phyloP scores from a whole-genome alignment of 2,113 vertebrate species.

The Baryphthengus martii region DNA sequence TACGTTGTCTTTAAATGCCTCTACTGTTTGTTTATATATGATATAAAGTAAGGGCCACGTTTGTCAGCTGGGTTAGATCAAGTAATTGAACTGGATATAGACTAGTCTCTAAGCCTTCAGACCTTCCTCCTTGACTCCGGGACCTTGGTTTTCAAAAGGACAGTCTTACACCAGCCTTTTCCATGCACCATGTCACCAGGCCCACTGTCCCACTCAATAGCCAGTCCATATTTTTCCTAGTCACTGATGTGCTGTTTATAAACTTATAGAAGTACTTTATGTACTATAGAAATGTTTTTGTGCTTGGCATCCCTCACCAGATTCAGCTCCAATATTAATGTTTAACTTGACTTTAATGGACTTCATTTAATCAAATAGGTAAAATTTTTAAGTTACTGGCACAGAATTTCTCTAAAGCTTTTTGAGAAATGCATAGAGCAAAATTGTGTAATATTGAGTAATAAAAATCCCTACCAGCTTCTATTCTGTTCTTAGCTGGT shows the following conservation, averaged over 20 bases:
- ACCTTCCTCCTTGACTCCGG: neutral
- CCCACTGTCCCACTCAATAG: too few relatives aligned
- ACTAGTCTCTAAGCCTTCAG: neutral
- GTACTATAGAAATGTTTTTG: neutral
- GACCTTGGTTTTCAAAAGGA: neutral
- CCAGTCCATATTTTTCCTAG: neutral
- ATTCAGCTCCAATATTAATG: neutral
- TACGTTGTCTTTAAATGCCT: neutral
- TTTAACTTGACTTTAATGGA: neutral
- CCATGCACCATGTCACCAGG: neutral
- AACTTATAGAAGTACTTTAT: neutral
- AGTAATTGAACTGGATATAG: neutral
- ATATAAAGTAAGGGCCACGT: neutral
- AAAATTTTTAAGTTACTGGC: neutral
- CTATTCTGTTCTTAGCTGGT: neutral
- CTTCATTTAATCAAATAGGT: neutral
- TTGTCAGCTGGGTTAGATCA: neutral
- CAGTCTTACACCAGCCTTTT: neutral
- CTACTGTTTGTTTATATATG: neutral
- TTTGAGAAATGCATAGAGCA: neutral
- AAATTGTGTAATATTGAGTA: neutral
- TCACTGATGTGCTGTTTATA: neutral
- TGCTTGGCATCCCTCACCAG: fast-evolving
- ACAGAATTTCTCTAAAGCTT: neutral
- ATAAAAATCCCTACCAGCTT: neutral